Conservation (phyloP, 2,113 vertebrate species). For the Larimichthys crocea region DNA sequence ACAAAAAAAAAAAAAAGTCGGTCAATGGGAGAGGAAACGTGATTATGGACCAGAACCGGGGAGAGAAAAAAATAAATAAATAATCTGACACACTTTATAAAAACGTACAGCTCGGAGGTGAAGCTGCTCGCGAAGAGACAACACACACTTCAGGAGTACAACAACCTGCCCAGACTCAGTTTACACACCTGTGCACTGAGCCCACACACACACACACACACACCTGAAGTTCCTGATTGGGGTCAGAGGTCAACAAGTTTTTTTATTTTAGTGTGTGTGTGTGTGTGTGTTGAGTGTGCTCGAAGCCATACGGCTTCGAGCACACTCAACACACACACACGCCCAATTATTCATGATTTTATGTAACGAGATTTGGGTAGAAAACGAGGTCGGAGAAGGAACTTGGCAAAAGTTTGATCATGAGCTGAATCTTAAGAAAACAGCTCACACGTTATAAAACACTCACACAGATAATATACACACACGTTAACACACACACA, state of each 20-base stretch:
- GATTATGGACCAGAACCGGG: slow-evolving; percentile 64
- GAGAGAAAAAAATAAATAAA: slow-evolving; percentile 30
- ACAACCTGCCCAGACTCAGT: slow-evolving; percentile 65
- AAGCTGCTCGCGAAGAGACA: slow-evolving; percentile 51
- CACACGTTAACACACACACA: too few relatives aligned
- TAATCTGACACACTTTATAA: slow-evolving; percentile 57
- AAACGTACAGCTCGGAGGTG: slow-evolving; percentile 33
- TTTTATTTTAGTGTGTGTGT: too few relatives aligned
- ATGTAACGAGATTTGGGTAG: slow-evolving; percentile 49
- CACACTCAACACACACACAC: neutral
- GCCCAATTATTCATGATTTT: slow-evolving; percentile 62
- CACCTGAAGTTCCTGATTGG: too few relatives aligned
- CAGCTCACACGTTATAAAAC: neutral
- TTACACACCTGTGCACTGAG: slow-evolving; percentile 61
- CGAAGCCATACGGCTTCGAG: neutral
- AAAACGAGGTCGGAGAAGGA: slow-evolving; percentile 49
- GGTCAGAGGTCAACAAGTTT: slow-evolving; percentile 24
- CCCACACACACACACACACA: slow-evolving; percentile 5
- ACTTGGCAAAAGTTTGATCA: slow-evolving; percentile 29
- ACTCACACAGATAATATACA: neutral
- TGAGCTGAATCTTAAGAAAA: slow-evolving; percentile 3
- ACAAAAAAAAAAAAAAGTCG: slow-evolving; percentile 68
- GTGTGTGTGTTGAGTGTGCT: too few relatives aligned
- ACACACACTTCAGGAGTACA: slow-evolving; percentile 59
- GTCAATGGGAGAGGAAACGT: slow-evolving; percentile 67